Evolutionary conservation across 2,113 vertebrate species (phyloP).

Genomic region (Plecotus auritus): DNA sequence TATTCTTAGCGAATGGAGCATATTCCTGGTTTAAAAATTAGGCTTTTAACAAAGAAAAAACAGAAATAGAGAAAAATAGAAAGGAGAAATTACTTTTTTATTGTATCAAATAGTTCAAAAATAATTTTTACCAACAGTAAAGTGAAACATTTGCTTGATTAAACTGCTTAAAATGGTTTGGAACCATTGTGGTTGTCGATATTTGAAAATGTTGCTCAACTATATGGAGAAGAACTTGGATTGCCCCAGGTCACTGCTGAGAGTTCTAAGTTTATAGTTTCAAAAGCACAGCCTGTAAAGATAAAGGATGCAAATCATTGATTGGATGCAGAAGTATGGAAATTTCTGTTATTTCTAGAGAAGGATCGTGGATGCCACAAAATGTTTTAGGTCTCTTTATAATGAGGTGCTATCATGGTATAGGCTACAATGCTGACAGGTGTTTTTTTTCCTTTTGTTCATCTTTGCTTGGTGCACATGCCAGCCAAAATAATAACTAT

Average conservation of each 20-base stretch:
- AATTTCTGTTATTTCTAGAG: not conserved
- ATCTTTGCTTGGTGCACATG: not conserved
- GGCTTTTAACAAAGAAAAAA: not conserved
- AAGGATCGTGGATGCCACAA: not conserved
- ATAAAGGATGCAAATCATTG: not conserved
- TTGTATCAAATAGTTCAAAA: not conserved
- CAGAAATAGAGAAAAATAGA: not conserved
- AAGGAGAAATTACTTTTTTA: not conserved
- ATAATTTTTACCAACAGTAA: not conserved
- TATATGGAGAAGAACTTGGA: not conserved
- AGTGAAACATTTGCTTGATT: not conserved
- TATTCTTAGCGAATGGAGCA: not conserved
- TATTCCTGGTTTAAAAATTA: not conserved
- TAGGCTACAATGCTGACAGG: not conserved
- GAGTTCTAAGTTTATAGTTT: not conserved
- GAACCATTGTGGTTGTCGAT: not conserved
- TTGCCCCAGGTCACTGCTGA: not conserved
- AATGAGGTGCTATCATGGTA: not conserved
- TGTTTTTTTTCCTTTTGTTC: not conserved
- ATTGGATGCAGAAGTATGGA: not conserved
- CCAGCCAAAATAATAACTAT: not conserved
- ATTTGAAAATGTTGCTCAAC: not conserved
- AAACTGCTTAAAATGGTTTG: not conserved
- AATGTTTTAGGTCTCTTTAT: not conserved
- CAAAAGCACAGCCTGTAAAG: not conserved